Conservation (phyloP, 92 coral and sea anemone genomes). For the Palythoa heliodiscus region DNA sequence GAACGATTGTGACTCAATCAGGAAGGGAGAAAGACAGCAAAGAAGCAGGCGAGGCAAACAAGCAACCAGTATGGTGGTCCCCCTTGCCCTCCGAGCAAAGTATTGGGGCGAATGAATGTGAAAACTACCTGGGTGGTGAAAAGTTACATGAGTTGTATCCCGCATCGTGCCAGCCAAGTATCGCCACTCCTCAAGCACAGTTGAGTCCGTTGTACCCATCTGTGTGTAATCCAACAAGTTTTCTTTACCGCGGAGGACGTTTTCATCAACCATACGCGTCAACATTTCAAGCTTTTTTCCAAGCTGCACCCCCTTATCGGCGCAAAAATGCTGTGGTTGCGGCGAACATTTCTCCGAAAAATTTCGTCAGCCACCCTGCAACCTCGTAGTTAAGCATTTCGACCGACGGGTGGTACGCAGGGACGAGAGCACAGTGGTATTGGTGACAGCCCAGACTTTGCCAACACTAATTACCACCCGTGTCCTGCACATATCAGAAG, state of each 20-base stretch:
- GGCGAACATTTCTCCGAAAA: not conserved
- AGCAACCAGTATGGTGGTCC: not conserved
- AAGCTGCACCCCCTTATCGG: not conserved
- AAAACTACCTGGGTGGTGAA: not conserved
- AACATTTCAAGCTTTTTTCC: conserved; percentile 9
- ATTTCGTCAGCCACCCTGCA: not conserved
- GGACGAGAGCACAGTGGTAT: not conserved
- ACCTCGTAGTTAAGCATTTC: not conserved
- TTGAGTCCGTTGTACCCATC: no score
- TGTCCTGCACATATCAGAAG: no score
- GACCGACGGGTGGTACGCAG: no score
- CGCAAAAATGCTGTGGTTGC: not conserved
- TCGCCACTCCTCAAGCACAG: conserved; percentile 7
- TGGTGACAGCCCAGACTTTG: not conserved
- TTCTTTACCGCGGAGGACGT: conserved; percentile 35
- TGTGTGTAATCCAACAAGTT: no score
- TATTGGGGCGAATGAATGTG: no score
- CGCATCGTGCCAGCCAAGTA: not conserved
- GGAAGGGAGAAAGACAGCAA: not conserved
- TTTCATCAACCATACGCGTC: conserved; percentile 27
- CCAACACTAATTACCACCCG: not conserved
- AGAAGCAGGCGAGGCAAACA: not conserved
- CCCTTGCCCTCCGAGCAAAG: not conserved
- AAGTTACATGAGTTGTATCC: not conserved
- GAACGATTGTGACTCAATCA: no score